These are phyloP conservation scores for Zaprionus obscuricornis DNA, from an alignment of 2,888 invertebrate species.

Conservation along the genomic window DNA sequence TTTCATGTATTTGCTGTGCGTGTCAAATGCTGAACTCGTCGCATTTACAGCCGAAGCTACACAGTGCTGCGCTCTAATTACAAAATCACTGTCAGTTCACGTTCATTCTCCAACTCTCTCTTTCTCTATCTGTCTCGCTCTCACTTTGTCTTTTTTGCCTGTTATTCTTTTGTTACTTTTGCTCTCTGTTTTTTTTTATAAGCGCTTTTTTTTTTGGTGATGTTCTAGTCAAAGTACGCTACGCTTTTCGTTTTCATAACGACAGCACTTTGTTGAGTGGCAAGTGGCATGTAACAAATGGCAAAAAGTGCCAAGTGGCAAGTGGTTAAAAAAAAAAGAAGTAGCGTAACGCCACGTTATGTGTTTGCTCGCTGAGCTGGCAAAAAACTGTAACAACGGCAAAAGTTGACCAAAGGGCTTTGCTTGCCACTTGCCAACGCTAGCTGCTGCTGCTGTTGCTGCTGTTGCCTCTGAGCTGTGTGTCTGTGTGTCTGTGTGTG, in stretches of 20 bases:
- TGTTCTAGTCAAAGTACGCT: slow-evolving; percentile 33
- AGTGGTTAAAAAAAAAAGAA: slow-evolving; percentile 38
- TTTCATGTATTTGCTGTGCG: slow-evolving; percentile 62
- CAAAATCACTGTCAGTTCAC: slow-evolving; percentile 60
- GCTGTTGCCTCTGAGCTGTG: neutral
- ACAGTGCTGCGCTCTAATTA: slow-evolving; percentile 46
- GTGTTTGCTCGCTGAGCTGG: slow-evolving; percentile 63
- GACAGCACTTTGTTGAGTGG: slow-evolving; percentile 54
- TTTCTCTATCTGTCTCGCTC: neutral
- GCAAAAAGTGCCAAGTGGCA: slow-evolving; percentile 33
- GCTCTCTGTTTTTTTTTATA: neutral
- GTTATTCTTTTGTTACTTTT: slow-evolving; percentile 5
- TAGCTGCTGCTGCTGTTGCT: neutral
- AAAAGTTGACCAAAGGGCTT: slow-evolving; percentile 63
- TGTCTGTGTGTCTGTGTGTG: no score
- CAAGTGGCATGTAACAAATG: slow-evolving; percentile 17
- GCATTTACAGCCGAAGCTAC: slow-evolving; percentile 25
- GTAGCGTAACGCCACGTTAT: slow-evolving; percentile 60
- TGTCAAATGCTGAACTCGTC: slow-evolving; percentile 62
- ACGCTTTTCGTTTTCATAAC: slow-evolving; percentile 51
- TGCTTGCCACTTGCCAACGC: neutral
- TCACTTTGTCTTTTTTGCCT: slow-evolving; percentile 3
- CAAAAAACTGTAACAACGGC: slow-evolving; percentile 48
- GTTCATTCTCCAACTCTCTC: no score
- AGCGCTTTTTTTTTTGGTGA: slow-evolving; percentile 6